These are phyloP conservation scores for Tachystola acroxantha DNA, from an alignment of 2,888 invertebrate species.

Conservation along the genomic window DNA sequence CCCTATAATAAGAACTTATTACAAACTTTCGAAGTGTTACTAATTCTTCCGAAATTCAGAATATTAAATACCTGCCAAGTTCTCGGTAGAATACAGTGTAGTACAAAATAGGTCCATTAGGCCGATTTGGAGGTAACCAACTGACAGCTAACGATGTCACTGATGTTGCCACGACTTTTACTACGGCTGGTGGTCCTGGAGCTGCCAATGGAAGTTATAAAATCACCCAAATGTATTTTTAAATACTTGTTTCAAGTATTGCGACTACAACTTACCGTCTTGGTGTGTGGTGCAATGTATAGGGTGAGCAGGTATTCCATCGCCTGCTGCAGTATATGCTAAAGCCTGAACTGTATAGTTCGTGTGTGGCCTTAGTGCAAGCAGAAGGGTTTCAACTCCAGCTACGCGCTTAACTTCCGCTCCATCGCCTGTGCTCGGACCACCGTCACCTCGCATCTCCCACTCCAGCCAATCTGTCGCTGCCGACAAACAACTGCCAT, in stretches of 20 bases:
- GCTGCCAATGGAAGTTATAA: constrained; percentile 75
- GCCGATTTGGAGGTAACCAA: constrained; percentile 89
- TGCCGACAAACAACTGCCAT: constrained; percentile 75
- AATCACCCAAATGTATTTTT: no score
- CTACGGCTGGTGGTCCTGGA: constrained; percentile 89
- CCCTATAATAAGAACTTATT: constrained; percentile 32
- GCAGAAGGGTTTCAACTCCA: constrained; percentile 87
- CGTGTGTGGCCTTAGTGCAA: constrained; percentile 88
- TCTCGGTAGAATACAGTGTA: constrained; percentile 89
- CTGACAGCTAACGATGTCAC: constrained; percentile 90
- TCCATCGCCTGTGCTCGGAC: constrained; percentile 43
- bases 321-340: constrained; percentile 91
- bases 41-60: background rate
- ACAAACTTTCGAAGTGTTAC: background rate
- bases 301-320: constrained; percentile 87
- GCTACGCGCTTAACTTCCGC: constrained; percentile 88
- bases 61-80: constrained; percentile 77
- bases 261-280: constrained; percentile 79
- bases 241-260: no score
- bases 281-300: constrained; percentile 91
- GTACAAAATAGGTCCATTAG: constrained; percentile 88
- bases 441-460: constrained; percentile 58
- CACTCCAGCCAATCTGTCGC: constrained; percentile 72
- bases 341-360: constrained; percentile 93
- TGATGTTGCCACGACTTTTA: constrained; percentile 90